Evolutionary conservation across 1,140 invertebrate species (phyloP).

Genomic region (Drosophila quadrilineata): DNA sequence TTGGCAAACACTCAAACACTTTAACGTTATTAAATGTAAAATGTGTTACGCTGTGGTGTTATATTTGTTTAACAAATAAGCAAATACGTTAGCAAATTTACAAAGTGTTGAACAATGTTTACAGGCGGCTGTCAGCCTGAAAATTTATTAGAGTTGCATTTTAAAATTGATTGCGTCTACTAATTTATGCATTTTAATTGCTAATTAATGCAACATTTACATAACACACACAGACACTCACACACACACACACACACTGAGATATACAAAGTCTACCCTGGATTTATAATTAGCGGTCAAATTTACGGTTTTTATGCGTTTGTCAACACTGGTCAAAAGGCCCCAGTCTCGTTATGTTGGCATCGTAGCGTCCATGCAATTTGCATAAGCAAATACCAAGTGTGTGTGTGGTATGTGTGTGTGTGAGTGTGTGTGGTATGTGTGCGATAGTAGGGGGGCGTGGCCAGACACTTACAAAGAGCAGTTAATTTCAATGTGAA

Average conservation of each 20-base stretch:
- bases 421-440: no score
- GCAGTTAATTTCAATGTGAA: conserved; percentile 57
- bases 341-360: neutral
- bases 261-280: conserved; percentile 8
- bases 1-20: no score
- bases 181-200: conserved; percentile 73
- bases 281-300: conserved; percentile 65
- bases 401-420: no score
- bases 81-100: no score
- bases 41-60: no score
- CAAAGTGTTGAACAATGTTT: neutral
- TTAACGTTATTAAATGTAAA: no score
- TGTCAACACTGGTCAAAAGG: conserved; percentile 46
- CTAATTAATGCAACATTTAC: conserved; percentile 68
- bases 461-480: conserved; percentile 22
- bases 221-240: conserved; percentile 19
- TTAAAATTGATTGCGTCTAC: conserved; percentile 59
- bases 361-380: conserved; percentile 17
- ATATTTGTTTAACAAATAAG: no score
- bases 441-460: no score
- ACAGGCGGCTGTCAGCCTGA: conserved; percentile 15
- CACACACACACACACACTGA: conserved; percentile 5
- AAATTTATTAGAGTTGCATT: conserved; percentile 57
- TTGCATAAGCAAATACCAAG: conserved; percentile 63
- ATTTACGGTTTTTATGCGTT: conserved; percentile 46